A percentile compares a stretch with the other conserved stretches of the same genome.
phyloP scores from a whole-genome alignment of 2,888 invertebrate genomes.

The Luffia ferchaultella region DNA sequence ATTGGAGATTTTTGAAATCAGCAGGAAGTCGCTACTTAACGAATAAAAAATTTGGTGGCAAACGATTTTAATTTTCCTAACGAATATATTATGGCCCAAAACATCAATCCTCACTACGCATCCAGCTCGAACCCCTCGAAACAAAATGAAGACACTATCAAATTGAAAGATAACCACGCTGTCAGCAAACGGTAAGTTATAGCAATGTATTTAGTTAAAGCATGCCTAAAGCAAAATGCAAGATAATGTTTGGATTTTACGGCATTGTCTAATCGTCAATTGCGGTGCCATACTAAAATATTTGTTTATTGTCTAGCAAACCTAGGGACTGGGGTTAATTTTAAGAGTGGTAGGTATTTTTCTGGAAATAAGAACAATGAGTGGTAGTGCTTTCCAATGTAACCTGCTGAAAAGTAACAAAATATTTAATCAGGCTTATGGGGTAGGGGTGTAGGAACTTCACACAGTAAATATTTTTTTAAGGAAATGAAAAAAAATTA shows the following conservation, averaged over 20 bases:
- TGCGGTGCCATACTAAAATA: no score
- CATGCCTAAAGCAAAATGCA: no score
- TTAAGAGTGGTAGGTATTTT: no score
- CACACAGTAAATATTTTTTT: no score
- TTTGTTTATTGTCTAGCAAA: no score
- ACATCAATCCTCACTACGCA: slow-evolving; percentile 83
- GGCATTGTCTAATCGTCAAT: slow-evolving; percentile 1
- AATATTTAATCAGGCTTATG: no score
- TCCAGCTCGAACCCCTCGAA: slow-evolving; percentile 77
- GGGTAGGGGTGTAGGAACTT: no score
- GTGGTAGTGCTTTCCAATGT: no score
- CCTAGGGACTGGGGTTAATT: no score
- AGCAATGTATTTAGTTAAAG: not conserved
- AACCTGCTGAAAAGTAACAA: no score
- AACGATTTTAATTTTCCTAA: not conserved
- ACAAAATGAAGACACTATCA: slow-evolving; percentile 82
- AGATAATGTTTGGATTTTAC: slow-evolving; percentile 12
- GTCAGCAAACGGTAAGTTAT: slow-evolving; percentile 84
- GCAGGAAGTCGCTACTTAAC: slow-evolving; percentile 47
- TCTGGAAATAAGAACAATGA: no score
- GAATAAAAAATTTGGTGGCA: slow-evolving; percentile 46
- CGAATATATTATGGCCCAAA: slow-evolving; percentile 83
- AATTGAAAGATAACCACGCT: slow-evolving; percentile 83
- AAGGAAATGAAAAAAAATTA: no score
- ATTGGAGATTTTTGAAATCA: slow-evolving; percentile 61